Percentiles rank a stretch among this genome's conserved stretches.
Evolutionary conservation across 2,888 invertebrate species (phyloP).

Genomic region (Poecilus cupreus): DNA sequence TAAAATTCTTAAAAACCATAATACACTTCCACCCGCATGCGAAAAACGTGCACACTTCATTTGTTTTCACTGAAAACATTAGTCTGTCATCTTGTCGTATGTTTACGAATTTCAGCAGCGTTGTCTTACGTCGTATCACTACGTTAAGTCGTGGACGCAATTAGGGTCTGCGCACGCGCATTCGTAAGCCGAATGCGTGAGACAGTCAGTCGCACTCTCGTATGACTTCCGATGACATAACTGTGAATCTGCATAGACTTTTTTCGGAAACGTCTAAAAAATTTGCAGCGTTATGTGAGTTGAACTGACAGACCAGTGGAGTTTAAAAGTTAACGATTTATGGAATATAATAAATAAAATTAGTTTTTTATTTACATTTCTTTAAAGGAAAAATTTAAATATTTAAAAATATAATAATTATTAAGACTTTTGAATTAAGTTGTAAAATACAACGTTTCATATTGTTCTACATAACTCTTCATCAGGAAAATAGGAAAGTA

Average conservation of each 20-base stretch:
- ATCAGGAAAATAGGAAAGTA: no score
- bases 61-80: constrained; percentile 12
- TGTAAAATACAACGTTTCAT: no score
- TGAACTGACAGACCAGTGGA: no score
- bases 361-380: no score
- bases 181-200: constrained; percentile 14
- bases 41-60: constrained; percentile 5
- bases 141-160: neutral
- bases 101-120: constrained; percentile 19
- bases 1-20: neutral
- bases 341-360: no score
- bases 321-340: no score
- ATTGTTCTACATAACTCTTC: no score
- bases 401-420: no score
- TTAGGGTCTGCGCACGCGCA: neutral
- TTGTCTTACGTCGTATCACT: neutral
- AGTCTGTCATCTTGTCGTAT: neutral
- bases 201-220: constrained; percentile 4
- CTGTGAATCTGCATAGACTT: constrained; percentile 10
- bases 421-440: no score
- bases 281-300: neutral
- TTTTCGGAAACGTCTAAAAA: constrained; percentile 10
- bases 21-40: constrained; percentile 17
- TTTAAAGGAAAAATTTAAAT: no score
- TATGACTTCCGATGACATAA: constrained; percentile 33